A percentile compares a stretch with the other conserved stretches of the same genome.
phyloP scores from a whole-genome alignment of 2,888 invertebrate species.

The Synanthedon formicaeformis region DNA sequence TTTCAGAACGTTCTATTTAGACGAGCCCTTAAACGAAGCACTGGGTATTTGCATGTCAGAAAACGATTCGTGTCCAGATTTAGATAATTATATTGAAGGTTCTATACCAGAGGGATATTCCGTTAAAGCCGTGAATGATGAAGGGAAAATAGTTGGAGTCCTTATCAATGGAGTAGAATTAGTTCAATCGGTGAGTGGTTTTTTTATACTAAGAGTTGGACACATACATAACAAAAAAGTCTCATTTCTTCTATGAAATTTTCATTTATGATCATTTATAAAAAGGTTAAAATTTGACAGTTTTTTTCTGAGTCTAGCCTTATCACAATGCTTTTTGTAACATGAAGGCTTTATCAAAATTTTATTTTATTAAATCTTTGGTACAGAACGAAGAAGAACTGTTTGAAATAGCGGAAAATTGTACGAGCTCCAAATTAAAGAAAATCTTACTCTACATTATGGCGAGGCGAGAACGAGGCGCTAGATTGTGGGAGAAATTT shows the following conservation, averaged over 20 bases:
- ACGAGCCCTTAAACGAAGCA: slow-evolving; percentile 72
- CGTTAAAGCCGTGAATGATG: slow-evolving; percentile 71
- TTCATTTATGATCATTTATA: too few species aligned
- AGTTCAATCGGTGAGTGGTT: neutral
- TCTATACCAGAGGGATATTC: slow-evolving; percentile 72
- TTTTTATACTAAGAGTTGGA: too few species aligned
- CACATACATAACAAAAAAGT: too few species aligned
- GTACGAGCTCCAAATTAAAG: slow-evolving; percentile 73
- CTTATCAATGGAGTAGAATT: slow-evolving; percentile 57
- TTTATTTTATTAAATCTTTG: too few species aligned
- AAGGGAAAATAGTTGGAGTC: slow-evolving; percentile 71
- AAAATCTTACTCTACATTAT: slow-evolving; percentile 72
- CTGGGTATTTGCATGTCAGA: slow-evolving; percentile 50
- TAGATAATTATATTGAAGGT: slow-evolving; percentile 73
- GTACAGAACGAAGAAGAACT: slow-evolving; percentile 29
- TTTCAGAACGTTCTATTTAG: slow-evolving; percentile 69
- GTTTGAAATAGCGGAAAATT: slow-evolving; percentile 55
- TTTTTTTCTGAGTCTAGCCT: too few species aligned
- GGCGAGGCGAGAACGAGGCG: slow-evolving; percentile 65
- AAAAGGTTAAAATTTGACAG: too few species aligned
- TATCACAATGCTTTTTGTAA: too few species aligned
- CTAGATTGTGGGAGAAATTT: slow-evolving; percentile 69
- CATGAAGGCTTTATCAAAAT: too few species aligned
- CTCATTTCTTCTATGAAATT: too few species aligned
- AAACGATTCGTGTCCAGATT: slow-evolving; percentile 58